Conservation (phyloP, 1,140 invertebrate genomes). For the Saxidomus purpurata region DNA sequence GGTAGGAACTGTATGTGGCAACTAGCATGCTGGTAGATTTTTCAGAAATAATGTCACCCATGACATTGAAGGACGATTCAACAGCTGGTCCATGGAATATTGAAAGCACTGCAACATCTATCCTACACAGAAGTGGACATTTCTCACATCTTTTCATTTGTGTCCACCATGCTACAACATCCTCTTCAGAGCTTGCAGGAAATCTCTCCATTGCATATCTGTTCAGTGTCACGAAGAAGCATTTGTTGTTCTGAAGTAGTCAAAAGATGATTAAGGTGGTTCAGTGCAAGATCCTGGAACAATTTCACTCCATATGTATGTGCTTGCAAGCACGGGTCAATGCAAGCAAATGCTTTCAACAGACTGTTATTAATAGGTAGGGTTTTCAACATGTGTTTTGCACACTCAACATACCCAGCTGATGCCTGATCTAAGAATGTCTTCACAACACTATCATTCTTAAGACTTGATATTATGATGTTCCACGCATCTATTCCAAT, state of each 20-base stretch:
- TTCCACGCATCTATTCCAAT: neutral
- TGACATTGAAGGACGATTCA: constrained; percentile 46
- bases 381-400: neutral
- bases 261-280: neutral
- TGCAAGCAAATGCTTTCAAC: neutral
- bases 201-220: neutral
- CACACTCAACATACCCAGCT: neutral
- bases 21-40: neutral
- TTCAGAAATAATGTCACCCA: constrained; percentile 53
- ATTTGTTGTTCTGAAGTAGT: neutral
- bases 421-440: neutral
- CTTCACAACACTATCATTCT: neutral
- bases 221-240: neutral
- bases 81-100: constrained; percentile 52
- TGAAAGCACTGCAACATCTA: constrained; percentile 17
- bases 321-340: neutral
- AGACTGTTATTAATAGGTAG: neutral
- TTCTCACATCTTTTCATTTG: neutral
- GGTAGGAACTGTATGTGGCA: constrained; percentile 5
- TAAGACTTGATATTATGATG: neutral
- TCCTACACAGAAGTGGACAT: constrained; percentile 29
- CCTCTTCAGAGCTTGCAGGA: neutral
- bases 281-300: neutral
- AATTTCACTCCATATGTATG: neutral
- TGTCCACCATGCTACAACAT: constrained; percentile 15